These are phyloP conservation scores for Dryadula phaetusa DNA, from an alignment of 2,888 invertebrate species.

Conservation along the genomic window DNA sequence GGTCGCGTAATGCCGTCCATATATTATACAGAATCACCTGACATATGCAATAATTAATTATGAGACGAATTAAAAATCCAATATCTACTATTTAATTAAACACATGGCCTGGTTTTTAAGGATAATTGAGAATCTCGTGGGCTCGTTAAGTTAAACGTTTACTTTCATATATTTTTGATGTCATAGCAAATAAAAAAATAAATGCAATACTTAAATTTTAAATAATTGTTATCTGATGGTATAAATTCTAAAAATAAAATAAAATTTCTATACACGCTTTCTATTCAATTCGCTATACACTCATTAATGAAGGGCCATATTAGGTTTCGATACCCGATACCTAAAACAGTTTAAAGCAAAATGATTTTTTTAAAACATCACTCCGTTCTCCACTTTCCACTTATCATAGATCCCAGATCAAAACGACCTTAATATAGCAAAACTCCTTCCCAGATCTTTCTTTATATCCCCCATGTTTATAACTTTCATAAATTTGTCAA, in stretches of 20 bases:
- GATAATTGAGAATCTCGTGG: not conserved
- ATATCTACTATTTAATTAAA: constrained; percentile 27
- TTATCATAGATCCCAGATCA: not conserved
- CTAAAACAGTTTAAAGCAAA: no score
- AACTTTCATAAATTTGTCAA: constrained; percentile 44
- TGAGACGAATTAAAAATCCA: constrained; percentile 35
- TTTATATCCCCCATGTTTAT: constrained; percentile 39
- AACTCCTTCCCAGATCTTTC: constrained; percentile 31
- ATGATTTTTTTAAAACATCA: not conserved
- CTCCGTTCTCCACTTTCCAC: not conserved
- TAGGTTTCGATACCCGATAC: no score
- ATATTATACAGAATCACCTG: constrained; percentile 52
- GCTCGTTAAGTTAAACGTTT: not conserved
- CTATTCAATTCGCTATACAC: no score
- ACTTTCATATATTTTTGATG: not conserved
- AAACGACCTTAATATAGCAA: constrained; percentile 33
- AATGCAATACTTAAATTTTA: no score
- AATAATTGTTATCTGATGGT: no score
- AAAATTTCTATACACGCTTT: no score
- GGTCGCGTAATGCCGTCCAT: constrained; percentile 50
- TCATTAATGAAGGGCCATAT: no score
- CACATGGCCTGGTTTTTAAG: not conserved
- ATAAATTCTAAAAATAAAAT: no score
- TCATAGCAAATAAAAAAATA: not conserved
- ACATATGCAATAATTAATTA: constrained; percentile 51